Evolutionary conservation across 2,888 invertebrate genomes (phyloP), one percentile per base, ranked within the genome.

Genomic region (Eulithis testata): DNA sequence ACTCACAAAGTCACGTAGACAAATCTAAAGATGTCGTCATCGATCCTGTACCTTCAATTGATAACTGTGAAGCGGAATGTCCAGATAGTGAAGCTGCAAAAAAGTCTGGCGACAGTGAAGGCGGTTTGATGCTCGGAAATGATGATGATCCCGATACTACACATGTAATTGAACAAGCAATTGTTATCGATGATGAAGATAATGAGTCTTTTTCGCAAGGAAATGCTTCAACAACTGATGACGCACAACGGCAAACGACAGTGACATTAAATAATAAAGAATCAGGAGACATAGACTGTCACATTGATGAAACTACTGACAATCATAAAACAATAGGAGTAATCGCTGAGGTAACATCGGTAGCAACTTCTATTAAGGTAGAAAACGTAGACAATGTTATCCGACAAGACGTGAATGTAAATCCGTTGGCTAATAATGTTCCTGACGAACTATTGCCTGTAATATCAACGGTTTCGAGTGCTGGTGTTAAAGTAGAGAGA

Each of bases 161-260:
- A 7, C 11, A 14, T 37, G 60, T 11, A 47, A 47, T 31, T 55
- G 59, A 58, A n/a, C 60, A 67, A 55, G 55, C 70, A 50, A 70
- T 68, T 40, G 40, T 72, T 0, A 56, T 71, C 31, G 65, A 75
- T 43, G 70, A 73, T 49, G 66, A 69, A 12, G 63, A 68, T 53
- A 49, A 55, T 36, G 56, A 52, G 12, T 9, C 14, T 49, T 47
- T 27, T 44, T 1, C 9, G 43, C 12, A 62, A 36, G 21, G 36
- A 8, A 52, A 55, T 53, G 50, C 12, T 40, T 37, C 61, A 40
- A 47, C 31, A 11, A 27, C 49, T 5, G 45, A 54, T 27, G 56
- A 36, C 40, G 40, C 52, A 51, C 27, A 49, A 4, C 40, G 5
- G 11, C 51, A 57, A 21, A 11, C 44, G 31, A 27, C 11, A 52